These are phyloP conservation scores for Melanotaenia maccullochi DNA, from an alignment of 2,797 vertebrate species.

Conservation along the genomic window DNA sequence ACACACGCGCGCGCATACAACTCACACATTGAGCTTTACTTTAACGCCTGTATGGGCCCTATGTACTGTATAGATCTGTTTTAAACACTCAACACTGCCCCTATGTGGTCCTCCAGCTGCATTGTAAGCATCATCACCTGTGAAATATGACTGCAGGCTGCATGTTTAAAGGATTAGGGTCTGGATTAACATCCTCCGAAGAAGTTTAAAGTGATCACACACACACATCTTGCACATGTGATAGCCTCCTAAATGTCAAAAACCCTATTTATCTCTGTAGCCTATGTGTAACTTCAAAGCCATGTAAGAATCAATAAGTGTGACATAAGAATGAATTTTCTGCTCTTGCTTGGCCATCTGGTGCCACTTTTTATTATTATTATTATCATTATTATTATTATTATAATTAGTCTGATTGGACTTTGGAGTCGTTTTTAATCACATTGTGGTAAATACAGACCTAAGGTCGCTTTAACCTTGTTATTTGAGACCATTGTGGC, in stretches of 20 bases:
- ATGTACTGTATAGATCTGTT: too few relatives aligned
- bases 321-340: too few relatives aligned
- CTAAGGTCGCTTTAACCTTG: neutral
- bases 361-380: too few relatives aligned
- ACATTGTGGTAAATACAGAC: too few relatives aligned
- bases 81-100: constrained; percentile 8
- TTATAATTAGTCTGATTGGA: too few relatives aligned
- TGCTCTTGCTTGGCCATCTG: too few relatives aligned
- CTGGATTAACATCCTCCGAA: neutral
- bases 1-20: neutral
- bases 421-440: too few relatives aligned
- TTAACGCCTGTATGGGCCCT: neutral
- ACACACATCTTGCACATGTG: neutral
- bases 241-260: neutral
- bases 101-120: constrained; percentile 11
- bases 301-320: too few relatives aligned
- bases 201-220: neutral
- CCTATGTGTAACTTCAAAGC: too few relatives aligned
- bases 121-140: neutral
- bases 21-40: neutral
- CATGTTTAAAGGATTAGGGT: neutral
- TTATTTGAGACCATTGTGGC: neutral
- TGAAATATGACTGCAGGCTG: neutral
- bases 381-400: too few relatives aligned
- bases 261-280: neutral